Conservation (phyloP, 37 sponge, comb jelly and placozoan genomes). For the Diacarnus erythraeanus region DNA sequence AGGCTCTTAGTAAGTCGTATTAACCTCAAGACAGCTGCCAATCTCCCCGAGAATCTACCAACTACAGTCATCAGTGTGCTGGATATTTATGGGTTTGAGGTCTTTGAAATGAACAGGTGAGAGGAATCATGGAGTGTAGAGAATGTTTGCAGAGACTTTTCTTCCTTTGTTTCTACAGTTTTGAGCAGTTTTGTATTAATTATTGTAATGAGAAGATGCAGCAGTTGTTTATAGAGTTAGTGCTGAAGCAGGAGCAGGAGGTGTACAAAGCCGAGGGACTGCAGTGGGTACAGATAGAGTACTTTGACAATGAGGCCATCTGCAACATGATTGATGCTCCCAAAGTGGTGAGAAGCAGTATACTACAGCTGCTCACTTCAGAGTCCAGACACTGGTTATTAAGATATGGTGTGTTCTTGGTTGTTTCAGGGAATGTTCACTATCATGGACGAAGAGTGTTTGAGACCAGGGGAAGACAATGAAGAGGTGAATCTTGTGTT, state of each 20-base stretch:
- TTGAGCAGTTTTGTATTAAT: slow-evolving; percentile 97
- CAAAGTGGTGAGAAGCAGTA: slow-evolving; percentile 11
- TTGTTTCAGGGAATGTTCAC: slow-evolving; percentile 61
- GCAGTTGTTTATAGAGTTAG: slow-evolving; percentile 71
- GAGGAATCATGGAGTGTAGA: not conserved
- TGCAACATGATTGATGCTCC: slow-evolving; percentile 62
- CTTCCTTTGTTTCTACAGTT: slow-evolving; percentile 50
- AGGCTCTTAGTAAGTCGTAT: slow-evolving; percentile 49
- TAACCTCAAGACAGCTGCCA: slow-evolving; percentile 42
- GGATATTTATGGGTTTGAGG: slow-evolving; percentile 81
- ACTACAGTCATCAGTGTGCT: slow-evolving; percentile 66
- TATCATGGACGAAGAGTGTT: slow-evolving; percentile 70
- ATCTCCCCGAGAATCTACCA: not conserved
- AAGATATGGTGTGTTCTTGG: no score
- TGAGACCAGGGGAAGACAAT: slow-evolving; percentile 64
- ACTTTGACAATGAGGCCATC: slow-evolving; percentile 71
- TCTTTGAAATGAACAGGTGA: slow-evolving; percentile 71
- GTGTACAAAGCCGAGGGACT: slow-evolving; percentile 64
- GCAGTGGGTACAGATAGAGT: slow-evolving; percentile 70
- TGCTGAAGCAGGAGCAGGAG: slow-evolving; percentile 65
- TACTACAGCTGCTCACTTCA: no score
- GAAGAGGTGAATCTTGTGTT: slow-evolving; percentile 42
- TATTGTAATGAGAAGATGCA: slow-evolving; percentile 98
- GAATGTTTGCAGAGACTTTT: not conserved
- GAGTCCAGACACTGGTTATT: no score